These are phyloP conservation scores for Uropetala carovei DNA, from an alignment of 2,888 invertebrate species.

Conservation along the genomic window DNA sequence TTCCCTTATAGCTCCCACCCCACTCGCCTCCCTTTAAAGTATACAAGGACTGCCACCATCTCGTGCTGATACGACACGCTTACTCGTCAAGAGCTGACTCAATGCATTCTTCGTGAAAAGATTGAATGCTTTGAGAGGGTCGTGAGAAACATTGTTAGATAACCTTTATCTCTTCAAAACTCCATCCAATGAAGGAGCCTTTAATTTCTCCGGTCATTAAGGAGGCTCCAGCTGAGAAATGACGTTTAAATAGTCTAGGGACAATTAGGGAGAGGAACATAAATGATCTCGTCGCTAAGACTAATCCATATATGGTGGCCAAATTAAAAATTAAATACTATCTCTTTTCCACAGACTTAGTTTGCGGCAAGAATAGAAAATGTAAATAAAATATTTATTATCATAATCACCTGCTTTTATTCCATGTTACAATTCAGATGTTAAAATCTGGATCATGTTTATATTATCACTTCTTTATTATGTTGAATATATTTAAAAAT, in stretches of 20 bases:
- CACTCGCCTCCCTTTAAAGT: neutral
- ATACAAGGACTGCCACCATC: neutral
- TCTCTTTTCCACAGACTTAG: no score
- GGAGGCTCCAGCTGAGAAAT: neutral
- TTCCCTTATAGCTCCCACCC: no score
- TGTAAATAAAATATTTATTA: no score
- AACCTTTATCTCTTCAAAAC: neutral
- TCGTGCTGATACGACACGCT: slow-evolving; percentile 19
- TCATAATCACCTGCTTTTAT: no score
- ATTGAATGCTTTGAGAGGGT: neutral
- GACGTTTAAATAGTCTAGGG: neutral
- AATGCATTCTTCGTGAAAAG: slow-evolving; percentile 12
- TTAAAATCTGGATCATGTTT: no score
- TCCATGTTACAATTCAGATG: no score
- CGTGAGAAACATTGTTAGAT: neutral
- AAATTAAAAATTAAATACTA: no score
- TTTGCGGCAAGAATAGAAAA: no score
- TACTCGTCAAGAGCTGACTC: slow-evolving; percentile 7
- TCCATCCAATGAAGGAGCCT: neutral
- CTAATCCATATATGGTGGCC: neutral
- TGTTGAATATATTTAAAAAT: no score
- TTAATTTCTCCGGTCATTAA: neutral
- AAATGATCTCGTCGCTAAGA: neutral
- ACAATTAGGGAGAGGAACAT: neutral
- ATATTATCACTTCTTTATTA: no score